phyloP scores from a whole-genome alignment of 1,140 invertebrate species.

The Temnothorax curvispinosus region DNA sequence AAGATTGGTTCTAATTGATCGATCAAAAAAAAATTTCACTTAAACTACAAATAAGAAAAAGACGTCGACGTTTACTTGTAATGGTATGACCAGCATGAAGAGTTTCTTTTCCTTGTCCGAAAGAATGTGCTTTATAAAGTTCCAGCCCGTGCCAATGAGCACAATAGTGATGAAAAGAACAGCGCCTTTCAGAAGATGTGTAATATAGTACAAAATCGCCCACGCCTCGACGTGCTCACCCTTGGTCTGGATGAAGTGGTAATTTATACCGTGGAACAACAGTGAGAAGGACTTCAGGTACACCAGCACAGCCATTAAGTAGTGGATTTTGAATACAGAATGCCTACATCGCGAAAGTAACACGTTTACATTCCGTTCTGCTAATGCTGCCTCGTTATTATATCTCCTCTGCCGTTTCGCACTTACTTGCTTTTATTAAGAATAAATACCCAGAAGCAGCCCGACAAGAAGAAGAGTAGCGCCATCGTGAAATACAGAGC shows the following conservation, averaged over 20 bases:
- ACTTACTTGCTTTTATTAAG: slow-evolving; percentile 93
- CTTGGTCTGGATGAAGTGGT: slow-evolving; percentile 97
- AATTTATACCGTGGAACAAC: slow-evolving; percentile 98
- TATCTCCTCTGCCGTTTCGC: background rate
- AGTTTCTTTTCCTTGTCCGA: slow-evolving; percentile 98
- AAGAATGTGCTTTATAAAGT: slow-evolving; percentile 99
- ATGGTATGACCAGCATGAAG: slow-evolving; percentile 99
- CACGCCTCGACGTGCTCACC: slow-evolving; percentile 98
- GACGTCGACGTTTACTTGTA: slow-evolving; percentile 90
- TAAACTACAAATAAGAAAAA: slow-evolving; percentile 3
- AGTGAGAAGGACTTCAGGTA: slow-evolving; percentile 97
- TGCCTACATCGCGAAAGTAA: slow-evolving; percentile 84
- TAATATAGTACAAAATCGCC: slow-evolving; percentile 98
- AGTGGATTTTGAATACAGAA: slow-evolving; percentile 98
- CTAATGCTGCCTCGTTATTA: background rate
- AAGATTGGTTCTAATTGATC: background rate
- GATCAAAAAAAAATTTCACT: background rate
- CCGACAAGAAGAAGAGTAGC: slow-evolving; percentile 95
- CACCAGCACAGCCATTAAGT: slow-evolving; percentile 97
- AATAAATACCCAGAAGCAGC: slow-evolving; percentile 96
- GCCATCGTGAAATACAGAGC: slow-evolving; percentile 97
- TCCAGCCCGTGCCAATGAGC: slow-evolving; percentile 99
- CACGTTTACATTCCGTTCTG: background rate
- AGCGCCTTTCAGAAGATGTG: slow-evolving; percentile 98
- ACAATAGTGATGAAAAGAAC: slow-evolving; percentile 98